These are phyloP conservation scores for Allacma fusca DNA, from an alignment of 2,888 invertebrate genomes.

Conservation along the genomic window DNA sequence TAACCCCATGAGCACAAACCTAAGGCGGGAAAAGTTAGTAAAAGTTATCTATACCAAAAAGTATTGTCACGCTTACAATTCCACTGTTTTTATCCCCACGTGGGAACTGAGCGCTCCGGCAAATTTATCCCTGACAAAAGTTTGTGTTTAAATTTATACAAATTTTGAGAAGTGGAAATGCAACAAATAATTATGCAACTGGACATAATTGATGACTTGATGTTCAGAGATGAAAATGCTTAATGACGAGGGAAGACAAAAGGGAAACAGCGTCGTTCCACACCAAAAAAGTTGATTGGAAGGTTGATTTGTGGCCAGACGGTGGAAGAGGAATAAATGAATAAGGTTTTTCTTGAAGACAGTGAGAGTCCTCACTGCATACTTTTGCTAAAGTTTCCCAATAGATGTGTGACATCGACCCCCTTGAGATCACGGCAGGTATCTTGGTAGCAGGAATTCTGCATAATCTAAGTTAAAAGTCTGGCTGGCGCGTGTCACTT, in stretches of 20 bases:
- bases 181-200: too few species aligned
- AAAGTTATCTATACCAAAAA: too few species aligned
- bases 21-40: too few species aligned
- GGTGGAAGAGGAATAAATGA: not conserved
- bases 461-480: constrained; percentile 54
- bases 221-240: not conserved
- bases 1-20: too few species aligned
- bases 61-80: too few species aligned
- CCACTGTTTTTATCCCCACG: too few species aligned
- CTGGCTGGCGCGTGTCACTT: constrained; percentile 59
- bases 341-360: not conserved
- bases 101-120: too few species aligned
- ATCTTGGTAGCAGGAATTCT: constrained; percentile 59
- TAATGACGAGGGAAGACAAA: not conserved
- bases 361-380: constrained; percentile 4
- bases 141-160: too few species aligned
- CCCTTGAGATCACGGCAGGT: constrained; percentile 61
- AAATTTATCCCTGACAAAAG: too few species aligned
- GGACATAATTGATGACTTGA: not conserved
- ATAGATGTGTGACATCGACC: constrained; percentile 59
- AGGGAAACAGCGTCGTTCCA: not conserved
- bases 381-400: constrained; percentile 14
- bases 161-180: too few species aligned
- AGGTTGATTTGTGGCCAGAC: not conserved
- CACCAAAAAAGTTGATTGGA: not conserved